These are phyloP conservation scores for Monochamus alternatus DNA, from an alignment of 2,888 invertebrate genomes.

Conservation along the genomic window DNA sequence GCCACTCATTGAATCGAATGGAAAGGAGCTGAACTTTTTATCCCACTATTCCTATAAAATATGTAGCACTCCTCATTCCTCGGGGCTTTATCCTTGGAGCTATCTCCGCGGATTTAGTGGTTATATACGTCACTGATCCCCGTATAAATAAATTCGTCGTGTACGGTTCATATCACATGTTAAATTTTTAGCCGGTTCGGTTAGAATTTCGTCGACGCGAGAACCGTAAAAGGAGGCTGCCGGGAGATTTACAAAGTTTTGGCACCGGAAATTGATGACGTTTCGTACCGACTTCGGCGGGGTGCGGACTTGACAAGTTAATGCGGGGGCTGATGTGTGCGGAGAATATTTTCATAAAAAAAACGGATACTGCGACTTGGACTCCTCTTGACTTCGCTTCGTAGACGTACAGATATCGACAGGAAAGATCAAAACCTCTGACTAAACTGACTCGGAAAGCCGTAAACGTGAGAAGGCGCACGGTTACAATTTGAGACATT, in stretches of 20 bases:
- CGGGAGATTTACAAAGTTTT: background rate
- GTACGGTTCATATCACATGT: slow-evolving; percentile 2
- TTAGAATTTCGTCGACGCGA: background rate
- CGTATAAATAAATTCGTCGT: background rate
- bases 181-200: background rate
- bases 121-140: slow-evolving; percentile 3
- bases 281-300: background rate
- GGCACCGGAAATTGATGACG: slow-evolving; percentile 2
- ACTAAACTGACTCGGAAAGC: no score
- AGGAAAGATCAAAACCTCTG: no score
- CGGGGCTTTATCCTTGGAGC: background rate
- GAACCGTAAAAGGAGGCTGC: background rate
- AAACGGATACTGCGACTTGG: no score
- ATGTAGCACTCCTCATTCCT: background rate
- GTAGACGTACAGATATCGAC: no score
- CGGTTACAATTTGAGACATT: no score
- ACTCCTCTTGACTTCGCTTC: no score
- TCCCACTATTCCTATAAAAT: background rate
- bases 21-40: background rate
- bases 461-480: no score
- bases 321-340: background rate
- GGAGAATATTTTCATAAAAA: no score
- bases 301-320: background rate
- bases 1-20: background rate
- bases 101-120: background rate